Conservation (phyloP, 2,888 invertebrate genomes). For the Serrognathus titanus region DNA sequence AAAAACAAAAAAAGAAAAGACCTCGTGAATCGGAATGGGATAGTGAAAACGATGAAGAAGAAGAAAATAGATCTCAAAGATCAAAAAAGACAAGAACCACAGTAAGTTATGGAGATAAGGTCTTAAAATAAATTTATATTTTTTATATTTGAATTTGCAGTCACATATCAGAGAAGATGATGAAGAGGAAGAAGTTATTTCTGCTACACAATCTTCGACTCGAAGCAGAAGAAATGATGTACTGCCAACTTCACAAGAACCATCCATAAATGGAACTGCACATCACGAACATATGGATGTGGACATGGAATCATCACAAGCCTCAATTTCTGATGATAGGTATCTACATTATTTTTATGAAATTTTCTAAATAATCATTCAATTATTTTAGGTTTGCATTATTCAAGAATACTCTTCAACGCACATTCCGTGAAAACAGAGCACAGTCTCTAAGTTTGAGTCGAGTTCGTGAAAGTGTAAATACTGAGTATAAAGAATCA, state of each 20-base stretch:
- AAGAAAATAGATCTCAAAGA: slow-evolving; percentile 33
- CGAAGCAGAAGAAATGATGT: no score
- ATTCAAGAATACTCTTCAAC: slow-evolving; percentile 72
- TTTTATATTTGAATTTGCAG: not conserved
- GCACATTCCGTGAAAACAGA: slow-evolving; percentile 73
- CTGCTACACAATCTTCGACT: not conserved
- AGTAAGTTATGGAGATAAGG: not conserved
- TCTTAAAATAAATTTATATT: not conserved
- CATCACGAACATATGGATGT: slow-evolving; percentile 32
- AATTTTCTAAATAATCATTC: not conserved
- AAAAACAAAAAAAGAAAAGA: slow-evolving; percentile 72
- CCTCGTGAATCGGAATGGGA: slow-evolving; percentile 51
- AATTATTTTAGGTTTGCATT: slow-evolving; percentile 52
- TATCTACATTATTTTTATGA: slow-evolving; percentile 4
- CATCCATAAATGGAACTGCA: slow-evolving; percentile 18
- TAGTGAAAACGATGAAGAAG: slow-evolving; percentile 40
- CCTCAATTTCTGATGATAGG: slow-evolving; percentile 22
- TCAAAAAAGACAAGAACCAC: slow-evolving; percentile 48
- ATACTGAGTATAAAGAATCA: slow-evolving; percentile 57
- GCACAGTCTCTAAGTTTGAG: slow-evolving; percentile 69
- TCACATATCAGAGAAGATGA: slow-evolving; percentile 1
- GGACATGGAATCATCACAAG: slow-evolving; percentile 24
- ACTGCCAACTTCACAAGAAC: not conserved
- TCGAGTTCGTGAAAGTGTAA: slow-evolving; percentile 63
- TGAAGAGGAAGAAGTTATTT: slow-evolving; percentile 3